phyloP scores from a whole-genome alignment of 2,888 invertebrate species.

The Aphodius sticticus region DNA sequence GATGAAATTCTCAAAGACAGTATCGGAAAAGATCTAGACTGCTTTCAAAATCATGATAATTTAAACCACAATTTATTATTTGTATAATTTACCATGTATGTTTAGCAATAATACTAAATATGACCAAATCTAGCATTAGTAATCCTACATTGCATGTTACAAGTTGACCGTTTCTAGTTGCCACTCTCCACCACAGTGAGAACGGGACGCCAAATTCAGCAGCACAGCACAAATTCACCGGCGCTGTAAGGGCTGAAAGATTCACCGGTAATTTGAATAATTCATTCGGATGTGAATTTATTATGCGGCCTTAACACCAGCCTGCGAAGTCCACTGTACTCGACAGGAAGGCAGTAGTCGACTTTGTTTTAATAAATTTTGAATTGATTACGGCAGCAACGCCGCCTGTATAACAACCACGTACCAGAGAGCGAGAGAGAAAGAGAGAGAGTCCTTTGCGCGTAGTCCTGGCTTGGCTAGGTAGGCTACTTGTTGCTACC shows the following conservation, averaged over 20 bases:
- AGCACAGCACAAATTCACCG: neutral
- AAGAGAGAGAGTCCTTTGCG: too few species aligned
- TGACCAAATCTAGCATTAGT: too few species aligned
- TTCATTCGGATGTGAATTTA: slow-evolving; percentile 4
- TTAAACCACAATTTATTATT: too few species aligned
- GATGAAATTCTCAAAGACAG: too few species aligned
- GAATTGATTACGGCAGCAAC: neutral
- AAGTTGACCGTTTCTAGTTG: neutral
- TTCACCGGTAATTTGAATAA: neutral
- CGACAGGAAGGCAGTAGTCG: neutral
- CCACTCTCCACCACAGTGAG: neutral
- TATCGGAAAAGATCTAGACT: too few species aligned
- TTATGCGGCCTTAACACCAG: neutral
- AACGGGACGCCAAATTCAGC: neutral
- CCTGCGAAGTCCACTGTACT: neutral
- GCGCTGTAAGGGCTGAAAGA: neutral
- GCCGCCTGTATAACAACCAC: neutral
- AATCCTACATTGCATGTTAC: too few species aligned
- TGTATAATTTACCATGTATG: too few species aligned
- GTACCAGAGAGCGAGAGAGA: neutral
- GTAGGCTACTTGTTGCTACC: neutral
- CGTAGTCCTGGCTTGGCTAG: neutral
- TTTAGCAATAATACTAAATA: too few species aligned
- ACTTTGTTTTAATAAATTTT: slow-evolving; percentile 4
- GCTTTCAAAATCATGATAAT: too few species aligned